Base-by-base conservation (phyloP, 2,888 invertebrate genomes). In the Folsomia manolachei region DNA sequence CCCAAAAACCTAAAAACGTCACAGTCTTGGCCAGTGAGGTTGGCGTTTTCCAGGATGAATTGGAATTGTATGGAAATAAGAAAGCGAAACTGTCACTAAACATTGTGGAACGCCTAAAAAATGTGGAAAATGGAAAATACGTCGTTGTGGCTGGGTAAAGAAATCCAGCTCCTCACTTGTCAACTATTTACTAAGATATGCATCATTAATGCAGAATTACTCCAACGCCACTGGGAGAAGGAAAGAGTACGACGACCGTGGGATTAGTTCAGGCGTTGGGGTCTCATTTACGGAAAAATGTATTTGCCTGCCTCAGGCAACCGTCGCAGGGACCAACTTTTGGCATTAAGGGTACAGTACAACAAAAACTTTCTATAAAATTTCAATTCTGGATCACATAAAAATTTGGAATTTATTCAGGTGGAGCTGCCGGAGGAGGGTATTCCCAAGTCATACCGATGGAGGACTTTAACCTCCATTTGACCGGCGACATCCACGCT, bases 241-340 rank as follows among this genome's bases (percentile, higher is more conserved):
- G 98, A 27, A 99, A 99, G 86, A 97, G 95, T 82, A 99, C 99
- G 0, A 97, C 96, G 0, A 88, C 94, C 0, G 87, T 99, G 74
- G 99, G 98, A 1, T 84, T 98, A 78, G 91, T 91, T 2, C 99
- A 99, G 85, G 97, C 98, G 1, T 85, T 99, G 69, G 89, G 91
- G 0, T 93, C 93, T 0, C 94, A 95, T 82, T 89, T 90, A 79
- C 87, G 89, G 1, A 90, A 88, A 79, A 97, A 98, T 85, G 89
- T 94, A 0, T 91, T 99, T 83, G 98, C 95, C 1, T 95, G 95
- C 82, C 89, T 99, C 82, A 88, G 99, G 1, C 99, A 99, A 83
- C 98, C 99, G 0, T 97, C 97, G 65, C 97, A 98, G 85, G 99
- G 99, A 1, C 99, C 99, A 1, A 99, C 98, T 9, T 99, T 99